Evolutionary conservation across 2,797 vertebrate species (phyloP), one percentile per base, ranked within the genome.

Genomic region (Glyptemys insculpta): DNA sequence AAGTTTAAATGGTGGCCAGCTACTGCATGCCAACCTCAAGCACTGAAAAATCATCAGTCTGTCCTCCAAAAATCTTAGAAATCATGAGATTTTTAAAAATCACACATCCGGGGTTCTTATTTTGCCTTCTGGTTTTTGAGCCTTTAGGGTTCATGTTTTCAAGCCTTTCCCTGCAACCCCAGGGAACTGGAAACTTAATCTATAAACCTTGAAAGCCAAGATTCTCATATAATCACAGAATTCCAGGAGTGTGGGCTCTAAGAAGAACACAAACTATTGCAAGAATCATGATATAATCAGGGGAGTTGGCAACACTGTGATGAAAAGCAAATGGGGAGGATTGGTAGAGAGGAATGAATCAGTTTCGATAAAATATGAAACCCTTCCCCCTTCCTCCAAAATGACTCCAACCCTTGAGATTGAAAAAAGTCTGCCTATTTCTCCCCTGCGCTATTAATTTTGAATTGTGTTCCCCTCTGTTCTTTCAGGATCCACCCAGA

Each of bases 341-440:
- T 21, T 68, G n/a, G 65, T 19, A 37, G 8, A 54, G 31, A 91
- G 74, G 5, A 91, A 34, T 86, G 54, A 62, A 50, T 74, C 29
- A 50, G 7, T 50, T 50, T 10, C 25, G 93, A 91, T 76, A 47
- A 82, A 95, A 87, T 79, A 91, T 74, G n/a, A 93, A 86, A 88
- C 87, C 8, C 52, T 93, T 84, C 25, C n/a, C 57, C 53, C 0
- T 76, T 88, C 21, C 3, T 59, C 78, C 0, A 2, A 85, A 93
- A 91, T 37, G 53, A 80, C 31, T 27, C 1, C 34, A 74, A 29
- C 83, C 88, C 44, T 72, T 78, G 81, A 79, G 9, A 85, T 65
- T 91, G 21, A 76, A 86, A 82, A 12, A 92, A 82, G 47, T 23
- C 15, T 21, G 2, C 5, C 44, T 78, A 80, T 56, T 91, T 92